These are phyloP conservation scores for Leptopilina syphax DNA, from an alignment of 2,888 invertebrate species.

Conservation along the genomic window DNA sequence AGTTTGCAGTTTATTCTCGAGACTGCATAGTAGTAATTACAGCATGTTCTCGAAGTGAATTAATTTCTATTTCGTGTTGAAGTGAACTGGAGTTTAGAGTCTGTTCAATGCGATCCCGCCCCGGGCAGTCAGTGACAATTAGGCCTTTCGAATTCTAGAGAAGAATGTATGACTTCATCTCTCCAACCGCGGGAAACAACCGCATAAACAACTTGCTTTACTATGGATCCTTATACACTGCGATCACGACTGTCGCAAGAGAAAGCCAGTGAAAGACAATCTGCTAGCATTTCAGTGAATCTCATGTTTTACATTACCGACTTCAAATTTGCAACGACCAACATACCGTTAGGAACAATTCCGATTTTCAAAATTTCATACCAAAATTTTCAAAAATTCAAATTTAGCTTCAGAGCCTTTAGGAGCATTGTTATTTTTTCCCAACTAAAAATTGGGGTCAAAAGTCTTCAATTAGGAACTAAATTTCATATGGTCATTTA, in stretches of 20 bases:
- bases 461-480: too few relatives aligned
- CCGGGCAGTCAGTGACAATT: conserved; percentile 32
- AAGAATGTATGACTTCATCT: conserved; percentile 38
- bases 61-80: conserved; percentile 45
- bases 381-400: too few relatives aligned
- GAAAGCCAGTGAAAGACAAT: conserved; percentile 32
- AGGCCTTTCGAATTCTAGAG: conserved; percentile 37
- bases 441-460: too few relatives aligned
- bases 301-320: conserved; percentile 19
- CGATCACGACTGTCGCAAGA: conserved; percentile 31
- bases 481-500: too few relatives aligned
- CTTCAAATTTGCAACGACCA: background rate
- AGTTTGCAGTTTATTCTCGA: conserved; percentile 56
- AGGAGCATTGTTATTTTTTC: too few relatives aligned
- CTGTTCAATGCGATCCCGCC: conserved; percentile 21
- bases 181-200: conserved; percentile 3
- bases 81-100: conserved; percentile 17
- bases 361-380: too few relatives aligned
- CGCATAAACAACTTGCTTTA: conserved; percentile 26
- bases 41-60: conserved; percentile 57
- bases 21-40: conserved; percentile 58
- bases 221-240: conserved; percentile 17
- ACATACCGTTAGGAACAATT: background rate
- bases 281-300: conserved; percentile 25
- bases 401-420: too few relatives aligned